Evolutionary conservation across 2,888 invertebrate species (phyloP), one percentile per base, ranked within the genome.

Genomic region (Patella ulyssiponensis): DNA sequence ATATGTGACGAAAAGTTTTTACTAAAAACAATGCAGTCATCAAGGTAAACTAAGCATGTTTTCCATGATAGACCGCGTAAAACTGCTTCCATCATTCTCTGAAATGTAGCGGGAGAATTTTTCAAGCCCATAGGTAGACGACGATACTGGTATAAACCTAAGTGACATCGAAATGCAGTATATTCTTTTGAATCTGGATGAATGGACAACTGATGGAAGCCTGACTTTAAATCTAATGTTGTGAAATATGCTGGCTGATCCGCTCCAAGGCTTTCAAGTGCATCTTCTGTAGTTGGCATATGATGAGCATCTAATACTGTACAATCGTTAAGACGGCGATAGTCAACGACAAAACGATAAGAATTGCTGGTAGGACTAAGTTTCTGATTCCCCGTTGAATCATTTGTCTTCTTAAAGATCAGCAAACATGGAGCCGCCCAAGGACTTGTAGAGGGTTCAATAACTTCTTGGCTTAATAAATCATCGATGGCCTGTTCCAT

Each of bases 21-120:
- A 33, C 33, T 33, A 51, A 71, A 71, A 44, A 71, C 51, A 51
- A 71, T 71, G 33, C 27, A 23, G 51, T 71, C 71, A 71, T 71
- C 71, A 15, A 71, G 44, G 33, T 71, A 71, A 17, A 71, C 51
- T 33, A 71, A 71, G 33, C 44, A 71, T 27, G 52, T 27, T 73
- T 73, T 73, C 73, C 73, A 73, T 9, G 53, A 54, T 20, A 73
- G 33, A 15, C 54, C n/a, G 17, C 56, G n/a, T 56, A 73, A 53
- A 73, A 73, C 73, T 4, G 58, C 56, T 56, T 73, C 73, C 73
- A 73, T 73, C 33, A 73, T 54, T 11, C 73, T 33, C 56, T 54
- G 73, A 33, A 58, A 58, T 14, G 56, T 53, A 27, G 58, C 53
- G 20, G 73, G 73, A 20, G 53, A 23, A 54, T 73, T 73, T 54